Evolutionary conservation across 2,113 vertebrate species (phyloP), one percentile per base, ranked within the genome.

Genomic region (Rhinoderma darwinii): DNA sequence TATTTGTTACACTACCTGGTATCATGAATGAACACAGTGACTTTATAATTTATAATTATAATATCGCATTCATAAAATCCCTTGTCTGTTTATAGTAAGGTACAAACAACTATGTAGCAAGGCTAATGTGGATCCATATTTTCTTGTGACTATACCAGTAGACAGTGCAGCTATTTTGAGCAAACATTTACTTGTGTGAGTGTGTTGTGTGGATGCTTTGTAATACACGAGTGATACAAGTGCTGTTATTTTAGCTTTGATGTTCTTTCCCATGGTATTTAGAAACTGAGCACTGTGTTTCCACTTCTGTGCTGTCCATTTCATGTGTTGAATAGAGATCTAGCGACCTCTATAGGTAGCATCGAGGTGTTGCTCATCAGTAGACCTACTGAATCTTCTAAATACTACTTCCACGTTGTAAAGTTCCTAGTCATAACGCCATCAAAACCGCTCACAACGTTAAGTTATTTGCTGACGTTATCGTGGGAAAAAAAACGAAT

Each of bases 281-380:
- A 44, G 39, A 73, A 6, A 43, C 22, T 68, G 66, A 73, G 43
- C 59, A 59, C 82, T 14, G 77, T 77, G 47, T 85, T 70, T 50
- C 66, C 70, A 15, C 47, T 32, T 37, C 37, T 4, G 30, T 35
- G 20, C 73, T 39, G 41, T 10, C 25, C 39, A 25, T 37, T n/a
- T 41, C 17, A 4, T 41, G n/a, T 63, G 9, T 22, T 41, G 17
- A 44, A 88, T 91, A 89, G 93, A 92, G 72, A 90, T 90, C 88
- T 89, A 89, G 93, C 92, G 92, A 90, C 93, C 70, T 90, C 81
- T 88, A 91, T 91, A 90, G 93, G 90, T 43, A 27, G 0, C 17
- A 9, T 10, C 6, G 61, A 9, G 27, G 41, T 90, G 88, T 79
- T 82, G 82, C 89, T 77, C 25, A 30, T 66, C 25, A 11, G 30